These are phyloP conservation scores for Solen grandis DNA, from an alignment of 1,140 invertebrate genomes.

Conservation along the genomic window DNA sequence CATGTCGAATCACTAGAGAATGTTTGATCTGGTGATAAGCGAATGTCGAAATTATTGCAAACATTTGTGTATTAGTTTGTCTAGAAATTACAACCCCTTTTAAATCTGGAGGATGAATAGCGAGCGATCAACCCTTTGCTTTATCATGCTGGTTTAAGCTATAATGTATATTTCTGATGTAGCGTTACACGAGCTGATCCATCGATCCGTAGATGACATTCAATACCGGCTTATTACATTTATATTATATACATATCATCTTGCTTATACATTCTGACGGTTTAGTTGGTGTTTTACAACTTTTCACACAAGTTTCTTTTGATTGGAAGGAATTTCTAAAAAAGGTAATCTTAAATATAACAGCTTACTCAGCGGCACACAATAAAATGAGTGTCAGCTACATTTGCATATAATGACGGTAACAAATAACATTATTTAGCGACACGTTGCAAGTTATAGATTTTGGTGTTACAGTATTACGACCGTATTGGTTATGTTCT, in stretches of 20 bases:
- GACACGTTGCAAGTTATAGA: constrained; percentile 13
- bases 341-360: constrained; percentile 10
- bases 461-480: not conserved
- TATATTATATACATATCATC: not conserved
- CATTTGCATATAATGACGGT: not conserved
- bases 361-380: not conserved
- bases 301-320: not conserved
- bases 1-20: too few relatives aligned
- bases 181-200: constrained; percentile 21
- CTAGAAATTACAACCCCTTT: too few relatives aligned
- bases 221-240: constrained; percentile 18
- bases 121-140: too few relatives aligned
- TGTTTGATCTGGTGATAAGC: too few relatives aligned
- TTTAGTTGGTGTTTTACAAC: not conserved
- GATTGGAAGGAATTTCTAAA: not conserved
- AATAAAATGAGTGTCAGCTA: constrained; percentile 17
- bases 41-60: too few relatives aligned
- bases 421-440: not conserved
- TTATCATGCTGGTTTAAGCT: too few relatives aligned
- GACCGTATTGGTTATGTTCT: not conserved
- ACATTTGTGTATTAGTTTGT: too few relatives aligned
- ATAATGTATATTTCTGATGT: constrained; percentile 24
- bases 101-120: too few relatives aligned
- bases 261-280: not conserved
- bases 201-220: constrained; percentile 19